Evolutionary conservation across 2,797 vertebrate species (phyloP).

Genomic region (Pempheris klunzingeri): DNA sequence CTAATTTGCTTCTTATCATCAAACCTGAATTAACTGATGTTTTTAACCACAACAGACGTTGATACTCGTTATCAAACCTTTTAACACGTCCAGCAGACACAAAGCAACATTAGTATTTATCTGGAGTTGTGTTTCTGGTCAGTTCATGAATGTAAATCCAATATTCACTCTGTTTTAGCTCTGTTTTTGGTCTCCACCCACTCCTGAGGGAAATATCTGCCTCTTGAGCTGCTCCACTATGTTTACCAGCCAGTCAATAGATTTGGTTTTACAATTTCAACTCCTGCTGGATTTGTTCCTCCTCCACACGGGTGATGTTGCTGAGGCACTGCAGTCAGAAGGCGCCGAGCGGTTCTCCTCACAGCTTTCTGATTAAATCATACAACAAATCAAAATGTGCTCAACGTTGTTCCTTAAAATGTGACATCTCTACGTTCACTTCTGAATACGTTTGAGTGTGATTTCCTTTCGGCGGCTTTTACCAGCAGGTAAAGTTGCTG

Average conservation of each 20-base stretch:
- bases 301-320: no score
- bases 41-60: not conserved
- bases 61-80: no score
- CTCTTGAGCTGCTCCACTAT: no score
- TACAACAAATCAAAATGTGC: not conserved
- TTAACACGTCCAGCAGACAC: not conserved
- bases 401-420: not conserved
- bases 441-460: not conserved
- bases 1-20: not conserved
- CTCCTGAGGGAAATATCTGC: no score
- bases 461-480: not conserved
- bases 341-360: not conserved
- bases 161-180: no score
- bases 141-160: no score
- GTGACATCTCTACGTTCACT: not conserved
- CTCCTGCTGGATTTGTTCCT: no score
- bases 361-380: not conserved
- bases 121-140: no score
- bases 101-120: not conserved
- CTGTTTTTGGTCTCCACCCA: no score
- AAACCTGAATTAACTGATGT: not conserved
- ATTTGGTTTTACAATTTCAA: no score
- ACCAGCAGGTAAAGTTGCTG: not conserved
- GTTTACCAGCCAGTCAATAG: no score
- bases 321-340: no score